phyloP scores from a whole-genome alignment of 2,113 vertebrate genomes.

The Pycnonotus jocosus region DNA sequence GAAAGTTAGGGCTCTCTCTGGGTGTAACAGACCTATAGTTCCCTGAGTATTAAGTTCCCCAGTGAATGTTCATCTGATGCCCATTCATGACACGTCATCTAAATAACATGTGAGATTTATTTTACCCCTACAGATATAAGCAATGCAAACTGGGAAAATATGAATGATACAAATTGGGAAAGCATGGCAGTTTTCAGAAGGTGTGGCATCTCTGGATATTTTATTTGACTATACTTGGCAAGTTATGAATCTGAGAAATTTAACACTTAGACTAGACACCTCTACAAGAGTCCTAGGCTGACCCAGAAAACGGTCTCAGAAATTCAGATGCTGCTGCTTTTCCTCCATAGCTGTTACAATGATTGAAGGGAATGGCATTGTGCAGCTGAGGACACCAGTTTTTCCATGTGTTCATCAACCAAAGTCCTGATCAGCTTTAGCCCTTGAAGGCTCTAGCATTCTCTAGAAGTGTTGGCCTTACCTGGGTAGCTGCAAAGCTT shows the following conservation, averaged over 20 bases:
- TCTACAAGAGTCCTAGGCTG: neutral
- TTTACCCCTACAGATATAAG: neutral
- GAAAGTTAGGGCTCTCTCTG: neutral
- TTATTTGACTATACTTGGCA: neutral
- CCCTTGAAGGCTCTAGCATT: neutral
- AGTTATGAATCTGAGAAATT: neutral
- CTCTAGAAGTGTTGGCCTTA: neutral
- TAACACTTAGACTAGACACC: neutral
- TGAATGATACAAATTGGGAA: neutral
- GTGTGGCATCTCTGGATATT: neutral
- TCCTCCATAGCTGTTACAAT: neutral
- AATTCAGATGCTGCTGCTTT: neutral
- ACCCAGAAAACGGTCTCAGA: neutral
- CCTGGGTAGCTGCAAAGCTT: neutral
- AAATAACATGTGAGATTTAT: neutral
- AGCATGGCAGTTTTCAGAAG: neutral
- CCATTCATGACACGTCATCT: neutral
- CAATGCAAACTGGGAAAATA: neutral
- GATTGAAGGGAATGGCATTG: neutral
- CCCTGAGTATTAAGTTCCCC: neutral
- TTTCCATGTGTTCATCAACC: neutral
- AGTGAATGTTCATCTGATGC: neutral
- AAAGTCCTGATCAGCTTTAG: neutral
- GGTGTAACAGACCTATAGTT: neutral
- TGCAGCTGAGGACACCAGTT: neutral